phyloP scores from a whole-genome alignment of 2,888 invertebrate genomes.

The Sesia bembeciformis region DNA sequence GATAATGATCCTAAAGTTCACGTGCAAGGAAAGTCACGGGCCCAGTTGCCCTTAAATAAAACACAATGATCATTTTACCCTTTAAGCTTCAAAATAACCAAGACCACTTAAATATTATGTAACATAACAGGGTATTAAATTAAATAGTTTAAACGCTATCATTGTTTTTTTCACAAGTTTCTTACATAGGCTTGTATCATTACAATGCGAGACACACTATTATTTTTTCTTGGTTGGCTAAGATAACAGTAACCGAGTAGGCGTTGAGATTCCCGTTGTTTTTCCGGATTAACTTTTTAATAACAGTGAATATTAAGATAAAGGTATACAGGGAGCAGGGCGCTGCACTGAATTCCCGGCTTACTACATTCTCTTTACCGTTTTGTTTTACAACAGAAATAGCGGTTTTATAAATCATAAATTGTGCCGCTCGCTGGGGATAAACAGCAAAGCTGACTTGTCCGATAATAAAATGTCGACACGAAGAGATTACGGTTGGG shows the following conservation, averaged over 20 bases:
- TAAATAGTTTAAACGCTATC: background rate
- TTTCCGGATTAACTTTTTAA: conserved; percentile 45
- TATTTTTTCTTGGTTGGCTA: conserved; percentile 6
- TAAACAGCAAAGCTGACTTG: conserved; percentile 57
- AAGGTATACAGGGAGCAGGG: conserved; percentile 25
- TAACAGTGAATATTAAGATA: conserved; percentile 47
- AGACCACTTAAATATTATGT: background rate
- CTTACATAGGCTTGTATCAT: background rate
- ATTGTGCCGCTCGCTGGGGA: conserved; percentile 56
- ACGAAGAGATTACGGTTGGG: conserved; percentile 51
- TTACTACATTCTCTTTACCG: conserved; percentile 41
- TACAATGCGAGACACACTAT: conserved; percentile 1
- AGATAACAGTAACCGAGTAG: conserved; percentile 20
- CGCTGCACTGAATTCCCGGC: conserved; percentile 24
- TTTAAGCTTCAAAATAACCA: background rate
- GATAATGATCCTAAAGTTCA: too few relatives aligned
- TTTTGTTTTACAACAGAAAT: conserved; percentile 48
- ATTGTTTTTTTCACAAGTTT: background rate
- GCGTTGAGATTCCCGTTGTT: conserved; percentile 16
- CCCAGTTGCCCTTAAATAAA: too few relatives aligned
- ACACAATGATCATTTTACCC: too few relatives aligned
- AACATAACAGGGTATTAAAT: background rate
- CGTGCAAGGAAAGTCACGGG: too few relatives aligned
- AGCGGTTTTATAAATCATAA: conserved; percentile 54
- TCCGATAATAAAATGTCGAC: conserved; percentile 69